Percentiles rank a stretch among this genome's conserved stretches.
These are phyloP conservation scores for Drosophila demipolita DNA, from an alignment of 2,888 invertebrate species.

Conservation along the genomic window DNA sequence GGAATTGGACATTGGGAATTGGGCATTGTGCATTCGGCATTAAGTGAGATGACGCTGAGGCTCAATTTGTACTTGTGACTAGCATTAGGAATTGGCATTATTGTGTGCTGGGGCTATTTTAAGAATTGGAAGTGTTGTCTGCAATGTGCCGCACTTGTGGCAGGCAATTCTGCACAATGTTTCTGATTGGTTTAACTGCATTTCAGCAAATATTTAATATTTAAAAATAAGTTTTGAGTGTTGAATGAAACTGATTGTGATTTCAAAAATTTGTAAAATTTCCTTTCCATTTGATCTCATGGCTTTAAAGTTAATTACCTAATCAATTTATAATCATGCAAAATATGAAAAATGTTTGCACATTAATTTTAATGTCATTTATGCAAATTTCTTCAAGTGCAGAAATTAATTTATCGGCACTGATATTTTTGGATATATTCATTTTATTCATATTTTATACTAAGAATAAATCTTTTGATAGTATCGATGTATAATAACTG, in stretches of 20 bases:
- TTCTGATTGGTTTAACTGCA: background rate
- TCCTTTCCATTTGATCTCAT: no score
- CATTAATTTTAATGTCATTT: background rate
- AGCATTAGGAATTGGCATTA: background rate
- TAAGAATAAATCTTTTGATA: slow-evolving; percentile 34
- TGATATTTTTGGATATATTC: background rate
- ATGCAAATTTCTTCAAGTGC: background rate
- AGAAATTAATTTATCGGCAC: no score
- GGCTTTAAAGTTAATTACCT: background rate
- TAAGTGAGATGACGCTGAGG: slow-evolving; percentile 16
- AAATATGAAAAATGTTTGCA: background rate
- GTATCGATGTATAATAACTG: slow-evolving; percentile 35
- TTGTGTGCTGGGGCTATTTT: background rate
- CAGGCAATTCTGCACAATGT: background rate
- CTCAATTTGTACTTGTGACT: slow-evolving; percentile 7
- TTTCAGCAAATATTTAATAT: background rate
- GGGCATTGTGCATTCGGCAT: background rate
- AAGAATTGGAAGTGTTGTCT: background rate
- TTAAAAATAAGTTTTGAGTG: background rate
- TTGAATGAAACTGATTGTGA: background rate
- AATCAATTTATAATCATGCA: background rate
- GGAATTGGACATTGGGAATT: background rate
- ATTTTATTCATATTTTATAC: background rate
- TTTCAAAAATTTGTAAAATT: background rate
- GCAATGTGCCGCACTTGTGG: background rate